Evolutionary conservation across 2,113 vertebrate genomes (phyloP).

Genomic region (Prolemur simus): DNA sequence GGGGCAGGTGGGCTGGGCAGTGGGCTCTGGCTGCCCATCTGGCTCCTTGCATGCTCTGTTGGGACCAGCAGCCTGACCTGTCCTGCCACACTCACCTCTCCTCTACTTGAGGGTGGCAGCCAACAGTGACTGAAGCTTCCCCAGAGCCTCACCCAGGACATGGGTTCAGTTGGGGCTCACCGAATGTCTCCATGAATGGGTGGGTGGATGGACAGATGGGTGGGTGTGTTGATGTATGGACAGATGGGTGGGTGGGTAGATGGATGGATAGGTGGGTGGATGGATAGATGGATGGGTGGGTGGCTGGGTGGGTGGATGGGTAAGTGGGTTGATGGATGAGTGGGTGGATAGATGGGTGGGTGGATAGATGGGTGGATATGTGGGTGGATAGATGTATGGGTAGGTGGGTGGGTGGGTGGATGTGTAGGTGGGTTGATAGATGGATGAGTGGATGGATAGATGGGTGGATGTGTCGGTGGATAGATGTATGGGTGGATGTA

Average conservation of each 20-base stretch:
- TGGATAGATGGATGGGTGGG: fast-evolving
- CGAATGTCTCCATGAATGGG: neutral
- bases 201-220: neutral
- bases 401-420: neutral
- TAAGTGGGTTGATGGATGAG: fast-evolving
- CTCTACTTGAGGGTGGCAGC: neutral
- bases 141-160: neutral
- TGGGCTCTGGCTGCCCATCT: neutral
- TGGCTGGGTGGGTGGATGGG: fast-evolving
- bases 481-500: neutral
- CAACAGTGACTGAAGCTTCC: neutral
- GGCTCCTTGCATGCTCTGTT: neutral
- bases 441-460: neutral
- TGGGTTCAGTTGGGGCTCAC: neutral
- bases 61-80: neutral
- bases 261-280: fast-evolving
- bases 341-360: fast-evolving
- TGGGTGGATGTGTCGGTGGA: neutral
- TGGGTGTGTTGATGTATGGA: neutral
- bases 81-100: neutral
- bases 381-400: neutral
- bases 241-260: no score
- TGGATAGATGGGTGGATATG: fast-evolving
- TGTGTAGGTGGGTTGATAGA: neutral
- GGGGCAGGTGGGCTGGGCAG: neutral